Percentiles rank a stretch among this genome's conserved stretches.
Evolutionary conservation across 2,888 invertebrate species (phyloP).

Genomic region (Oxystoma pomonae): DNA sequence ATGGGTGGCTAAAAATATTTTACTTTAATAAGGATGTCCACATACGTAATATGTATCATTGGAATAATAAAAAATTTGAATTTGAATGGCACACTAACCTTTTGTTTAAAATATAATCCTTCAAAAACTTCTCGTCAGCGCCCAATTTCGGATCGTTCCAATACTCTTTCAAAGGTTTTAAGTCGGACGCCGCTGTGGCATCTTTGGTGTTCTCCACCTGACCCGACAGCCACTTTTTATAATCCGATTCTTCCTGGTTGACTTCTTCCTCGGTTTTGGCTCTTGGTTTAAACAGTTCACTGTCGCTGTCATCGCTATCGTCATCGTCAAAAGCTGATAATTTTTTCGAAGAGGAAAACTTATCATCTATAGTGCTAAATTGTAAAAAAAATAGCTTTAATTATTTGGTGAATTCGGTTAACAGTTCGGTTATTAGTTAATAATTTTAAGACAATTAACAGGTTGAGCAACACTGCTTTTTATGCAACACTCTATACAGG

Average conservation of each 20-base stretch:
- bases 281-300: slow-evolving; percentile 54
- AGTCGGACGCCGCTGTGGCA: slow-evolving; percentile 55
- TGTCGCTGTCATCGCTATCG: slow-evolving; percentile 51
- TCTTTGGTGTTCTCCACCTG: slow-evolving; percentile 59
- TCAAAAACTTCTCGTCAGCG: slow-evolving; percentile 81
- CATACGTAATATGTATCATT: no score
- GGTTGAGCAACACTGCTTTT: no score
- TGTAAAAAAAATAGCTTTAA: no score
- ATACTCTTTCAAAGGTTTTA: slow-evolving; percentile 74
- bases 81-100: no score
- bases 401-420: no score
- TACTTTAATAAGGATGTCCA: no score
- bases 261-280: slow-evolving; percentile 53
- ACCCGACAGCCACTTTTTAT: slow-evolving; percentile 78
- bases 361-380: no score
- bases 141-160: slow-evolving; percentile 83
- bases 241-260: slow-evolving; percentile 55
- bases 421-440: no score
- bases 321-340: slow-evolving; percentile 44
- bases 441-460: no score
- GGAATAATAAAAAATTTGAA: no score
- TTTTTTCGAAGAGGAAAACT: background rate
- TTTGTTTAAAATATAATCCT: slow-evolving; percentile 89
- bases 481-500: no score
- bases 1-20: no score